phyloP scores from a whole-genome alignment of 2,888 invertebrate species.

The Lottia scabra region DNA sequence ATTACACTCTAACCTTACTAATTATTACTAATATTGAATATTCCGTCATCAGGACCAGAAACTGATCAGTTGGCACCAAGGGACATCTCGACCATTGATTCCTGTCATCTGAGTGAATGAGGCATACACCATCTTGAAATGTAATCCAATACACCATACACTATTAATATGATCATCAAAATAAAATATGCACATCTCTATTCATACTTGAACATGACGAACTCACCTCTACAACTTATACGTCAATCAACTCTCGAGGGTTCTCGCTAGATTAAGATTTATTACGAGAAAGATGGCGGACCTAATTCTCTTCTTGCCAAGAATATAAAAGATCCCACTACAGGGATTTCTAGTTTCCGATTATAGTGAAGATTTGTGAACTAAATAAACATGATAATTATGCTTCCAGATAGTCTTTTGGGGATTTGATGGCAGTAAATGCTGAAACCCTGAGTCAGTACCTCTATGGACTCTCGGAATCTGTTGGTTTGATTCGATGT shows the following conservation, averaged over 20 bases:
- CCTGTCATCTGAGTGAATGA: too few species aligned
- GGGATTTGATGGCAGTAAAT: too few species aligned
- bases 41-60: neutral
- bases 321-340: neutral
- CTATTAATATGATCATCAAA: neutral
- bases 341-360: neutral
- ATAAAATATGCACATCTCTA: slow-evolving; percentile 2
- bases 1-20: neutral
- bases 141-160: too few species aligned
- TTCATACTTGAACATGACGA: neutral
- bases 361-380: too few species aligned
- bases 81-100: too few species aligned
- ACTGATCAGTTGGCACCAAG: neutral
- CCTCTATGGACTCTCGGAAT: too few species aligned
- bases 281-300: neutral
- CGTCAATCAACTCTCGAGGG: neutral
- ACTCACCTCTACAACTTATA: neutral
- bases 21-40: neutral
- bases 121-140: too few species aligned
- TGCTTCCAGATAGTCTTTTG: too few species aligned
- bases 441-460: too few species aligned
- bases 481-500: too few species aligned
- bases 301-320: neutral
- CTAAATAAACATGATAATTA: too few species aligned
- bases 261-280: neutral